Percentiles rank a stretch among this genome's conserved stretches.
Evolutionary conservation across 2,113 vertebrate genomes (phyloP).

Genomic region (Eira barbara): DNA sequence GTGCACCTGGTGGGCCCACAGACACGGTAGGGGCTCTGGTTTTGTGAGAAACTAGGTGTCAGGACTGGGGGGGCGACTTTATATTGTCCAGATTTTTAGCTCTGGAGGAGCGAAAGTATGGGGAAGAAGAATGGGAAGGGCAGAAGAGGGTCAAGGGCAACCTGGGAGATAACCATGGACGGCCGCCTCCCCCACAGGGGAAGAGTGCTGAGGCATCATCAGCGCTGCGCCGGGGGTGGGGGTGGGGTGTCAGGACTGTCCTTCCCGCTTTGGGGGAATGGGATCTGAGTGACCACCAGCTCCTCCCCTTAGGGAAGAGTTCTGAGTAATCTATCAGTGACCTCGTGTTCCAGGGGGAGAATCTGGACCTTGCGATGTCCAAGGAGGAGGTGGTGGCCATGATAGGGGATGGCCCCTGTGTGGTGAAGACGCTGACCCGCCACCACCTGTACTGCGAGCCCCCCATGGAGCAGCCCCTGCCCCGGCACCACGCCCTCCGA

Average conservation of each 20-base stretch:
- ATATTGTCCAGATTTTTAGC: background rate
- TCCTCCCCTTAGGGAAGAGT: background rate
- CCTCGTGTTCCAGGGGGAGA: constrained; percentile 89
- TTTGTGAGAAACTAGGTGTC: background rate
- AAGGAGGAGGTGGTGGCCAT: constrained; percentile 97
- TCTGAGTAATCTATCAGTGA: background rate
- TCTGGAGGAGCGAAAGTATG: background rate
- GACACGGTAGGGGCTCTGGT: background rate
- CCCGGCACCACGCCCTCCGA: constrained; percentile 81
- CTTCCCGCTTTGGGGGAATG: background rate
- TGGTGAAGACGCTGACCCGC: constrained; percentile 94
- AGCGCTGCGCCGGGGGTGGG: background rate
- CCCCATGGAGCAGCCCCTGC: constrained; percentile 90
- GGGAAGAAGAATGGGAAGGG: background rate
- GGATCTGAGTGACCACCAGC: background rate
- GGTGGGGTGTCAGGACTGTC: background rate
- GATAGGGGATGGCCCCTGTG: constrained; percentile 93
- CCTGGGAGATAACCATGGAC: background rate
- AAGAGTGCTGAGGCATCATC: background rate
- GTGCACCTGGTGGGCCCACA: background rate
- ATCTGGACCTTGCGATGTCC: constrained; percentile 94
- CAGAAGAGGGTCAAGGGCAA: background rate
- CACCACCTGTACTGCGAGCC: constrained; percentile 98
- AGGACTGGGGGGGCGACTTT: background rate
- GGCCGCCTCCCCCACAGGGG: fast-evolving